Base-by-base conservation (phyloP, 2,888 invertebrate species). In the Microctonus hyperodae region DNA sequence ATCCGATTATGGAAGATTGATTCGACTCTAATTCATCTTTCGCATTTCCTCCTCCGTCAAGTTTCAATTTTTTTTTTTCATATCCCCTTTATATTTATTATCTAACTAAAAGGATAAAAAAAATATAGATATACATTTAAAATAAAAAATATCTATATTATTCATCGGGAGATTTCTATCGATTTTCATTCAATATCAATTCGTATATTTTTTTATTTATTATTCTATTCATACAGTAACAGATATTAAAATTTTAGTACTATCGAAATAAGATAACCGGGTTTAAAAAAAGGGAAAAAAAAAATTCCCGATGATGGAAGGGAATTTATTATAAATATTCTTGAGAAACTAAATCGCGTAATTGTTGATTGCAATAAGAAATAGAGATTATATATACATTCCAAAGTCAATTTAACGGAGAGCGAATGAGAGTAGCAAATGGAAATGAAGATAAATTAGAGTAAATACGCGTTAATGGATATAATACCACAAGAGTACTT, bases 391-490 rank as follows among this genome's bases (percentile, higher is more conserved):
- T 40, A 35, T 59, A 56, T 40, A 28, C 59, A 55, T 23, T 66
- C 55, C 63, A 57, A 65, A 65, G 69, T 44, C n/a, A 44, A 44
- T 44, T 44, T 20, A 44, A 44, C 44, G 1, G 5, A 16, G 16
- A 44, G 44, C 10, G 35, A 1, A 35, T 6, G 3, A 44, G 2
- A 55, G 55, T 28, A 7, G n/a, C n/a, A 28, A 31, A 33, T 76
- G 76, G 75, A 78, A 78, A 79, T 75, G 75, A 78, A 79, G 80
- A 81, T 80, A 77, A 81, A 81, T 81, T 81, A 75, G 74, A 78
- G 77, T 76, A 78, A 80, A 81, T 78, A 79, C 80, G 78, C 75
- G 77, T 75, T 79, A 78, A 71, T 80, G 78, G 78, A 73, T 75
- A 76, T 79, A 79, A 79, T 77, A 75, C 77, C 76, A 77, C 76